Conservation (phyloP, 1,140 invertebrate genomes). For the Drosophila watanabei region DNA sequence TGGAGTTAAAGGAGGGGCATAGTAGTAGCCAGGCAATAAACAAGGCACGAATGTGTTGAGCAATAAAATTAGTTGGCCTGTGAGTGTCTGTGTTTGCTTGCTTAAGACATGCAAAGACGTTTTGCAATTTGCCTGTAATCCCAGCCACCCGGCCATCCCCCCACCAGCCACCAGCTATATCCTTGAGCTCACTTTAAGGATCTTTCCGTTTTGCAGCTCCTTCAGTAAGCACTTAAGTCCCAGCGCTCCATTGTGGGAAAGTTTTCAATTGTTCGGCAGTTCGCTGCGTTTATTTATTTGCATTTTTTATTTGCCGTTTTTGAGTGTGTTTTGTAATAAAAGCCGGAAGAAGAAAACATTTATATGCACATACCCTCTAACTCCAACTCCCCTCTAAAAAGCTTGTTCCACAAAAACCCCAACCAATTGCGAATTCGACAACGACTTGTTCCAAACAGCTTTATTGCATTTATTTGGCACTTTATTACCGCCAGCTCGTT, state of each 20-base stretch:
- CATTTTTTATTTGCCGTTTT: slow-evolving; percentile 62
- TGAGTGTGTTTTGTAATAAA: slow-evolving; percentile 83
- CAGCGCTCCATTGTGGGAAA: slow-evolving; percentile 60
- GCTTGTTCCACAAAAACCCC: slow-evolving; percentile 2
- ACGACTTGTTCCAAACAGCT: slow-evolving; percentile 64
- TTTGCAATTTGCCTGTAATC: slow-evolving; percentile 80
- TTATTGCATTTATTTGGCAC: slow-evolving; percentile 83
- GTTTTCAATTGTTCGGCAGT: slow-evolving; percentile 81
- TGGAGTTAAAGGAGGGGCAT: not conserved
- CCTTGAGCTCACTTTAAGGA: slow-evolving; percentile 63
- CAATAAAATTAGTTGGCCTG: slow-evolving; percentile 77
- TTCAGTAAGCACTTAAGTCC: slow-evolving; percentile 76
- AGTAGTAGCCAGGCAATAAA: slow-evolving; percentile 32
- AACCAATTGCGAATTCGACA: slow-evolving; percentile 31
- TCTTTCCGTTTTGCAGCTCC: slow-evolving; percentile 49
- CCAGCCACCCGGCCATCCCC: slow-evolving; percentile 10
- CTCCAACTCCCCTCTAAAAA: not conserved
- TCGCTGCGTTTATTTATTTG: slow-evolving; percentile 77
- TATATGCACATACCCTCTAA: slow-evolving; percentile 17
- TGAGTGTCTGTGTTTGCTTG: slow-evolving; percentile 28
- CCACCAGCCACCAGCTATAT: slow-evolving; percentile 6
- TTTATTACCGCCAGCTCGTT: slow-evolving; percentile 75
- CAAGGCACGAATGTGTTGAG: slow-evolving; percentile 65
- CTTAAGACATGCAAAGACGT: slow-evolving; percentile 77
- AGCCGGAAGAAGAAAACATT: slow-evolving; percentile 74